Evolutionary conservation across 2,888 invertebrate genomes (phyloP).

Genomic region (Eulithis prunata): DNA sequence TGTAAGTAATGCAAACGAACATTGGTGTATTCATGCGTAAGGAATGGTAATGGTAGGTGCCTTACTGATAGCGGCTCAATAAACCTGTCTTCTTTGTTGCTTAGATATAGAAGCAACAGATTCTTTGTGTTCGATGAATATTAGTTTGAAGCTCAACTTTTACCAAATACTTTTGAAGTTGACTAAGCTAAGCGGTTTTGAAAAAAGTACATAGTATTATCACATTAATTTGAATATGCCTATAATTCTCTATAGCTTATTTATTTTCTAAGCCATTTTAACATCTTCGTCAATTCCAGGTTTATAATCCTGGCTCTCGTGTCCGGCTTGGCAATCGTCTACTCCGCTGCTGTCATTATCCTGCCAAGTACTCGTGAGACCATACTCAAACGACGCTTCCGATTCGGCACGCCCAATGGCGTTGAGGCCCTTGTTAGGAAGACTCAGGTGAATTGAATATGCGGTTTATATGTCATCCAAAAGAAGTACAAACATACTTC

Average conservation of each 20-base stretch:
- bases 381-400: conserved; percentile 91
- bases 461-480: too few species aligned
- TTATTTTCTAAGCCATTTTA: not conserved
- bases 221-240: too few species aligned
- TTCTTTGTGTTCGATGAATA: not conserved
- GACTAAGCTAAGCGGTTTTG: too few species aligned
- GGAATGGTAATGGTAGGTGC: conserved; percentile 18
- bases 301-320: conserved; percentile 91
- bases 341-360: conserved; percentile 91
- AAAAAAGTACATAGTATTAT: too few species aligned
- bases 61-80: conserved; percentile 23
- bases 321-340: conserved; percentile 91
- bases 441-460: conserved; percentile 86
- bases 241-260: too few species aligned
- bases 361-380: conserved; percentile 92
- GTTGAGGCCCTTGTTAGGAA: conserved; percentile 90
- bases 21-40: conserved; percentile 16
- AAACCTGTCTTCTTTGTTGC: conserved; percentile 20
- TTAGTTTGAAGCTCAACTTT: too few species aligned
- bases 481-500: too few species aligned
- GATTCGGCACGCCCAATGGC: conserved; percentile 89
- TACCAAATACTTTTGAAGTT: too few species aligned
- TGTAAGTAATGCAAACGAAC: conserved; percentile 16
- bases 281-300: conserved; percentile 83
- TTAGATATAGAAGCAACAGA: not conserved